Evolutionary conservation across 2,888 invertebrate genomes (phyloP).

Genomic region (Tribolium freemani): DNA sequence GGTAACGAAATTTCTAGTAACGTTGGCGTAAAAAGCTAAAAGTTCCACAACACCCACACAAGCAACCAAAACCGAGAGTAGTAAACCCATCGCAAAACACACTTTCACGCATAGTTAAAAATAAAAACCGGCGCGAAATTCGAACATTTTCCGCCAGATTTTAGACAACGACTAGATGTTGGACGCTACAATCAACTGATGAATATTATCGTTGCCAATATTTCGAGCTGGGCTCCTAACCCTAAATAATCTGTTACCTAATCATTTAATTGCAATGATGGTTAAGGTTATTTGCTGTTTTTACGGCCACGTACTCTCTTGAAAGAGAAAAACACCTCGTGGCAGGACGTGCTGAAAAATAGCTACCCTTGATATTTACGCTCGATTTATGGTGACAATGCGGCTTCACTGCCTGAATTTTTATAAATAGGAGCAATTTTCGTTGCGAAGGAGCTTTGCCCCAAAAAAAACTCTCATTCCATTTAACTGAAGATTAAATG

Average conservation of each 20-base stretch:
- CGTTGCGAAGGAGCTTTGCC: neutral
- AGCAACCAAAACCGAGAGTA: conserved; percentile 81
- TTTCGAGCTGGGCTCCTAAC: conserved; percentile 46
- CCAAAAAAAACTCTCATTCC: neutral
- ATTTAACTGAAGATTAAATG: too few relatives aligned
- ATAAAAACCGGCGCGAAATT: conserved; percentile 49
- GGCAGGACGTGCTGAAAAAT: conserved; percentile 36
- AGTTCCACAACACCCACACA: conserved; percentile 83
- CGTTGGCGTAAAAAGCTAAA: conserved; percentile 72
- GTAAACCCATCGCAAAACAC: conserved; percentile 75
- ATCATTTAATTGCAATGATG: conserved; percentile 39
- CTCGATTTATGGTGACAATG: conserved; percentile 28
- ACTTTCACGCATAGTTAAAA: conserved; percentile 41
- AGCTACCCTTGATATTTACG: conserved; percentile 48
- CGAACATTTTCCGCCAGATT: conserved; percentile 41
- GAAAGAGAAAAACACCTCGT: conserved; percentile 6
- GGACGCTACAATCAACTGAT: conserved; percentile 38
- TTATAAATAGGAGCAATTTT: conserved; percentile 27
- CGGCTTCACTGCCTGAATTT: conserved; percentile 7
- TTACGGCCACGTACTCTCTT: conserved; percentile 11
- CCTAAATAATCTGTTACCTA: conserved; percentile 47
- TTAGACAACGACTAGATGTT: conserved; percentile 31
- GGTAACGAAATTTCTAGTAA: conserved; percentile 57
- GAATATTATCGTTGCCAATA: conserved; percentile 49
- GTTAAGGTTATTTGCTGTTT: conserved; percentile 9